These are phyloP conservation scores for Ageneiosus marmoratus DNA, from an alignment of 2,113 vertebrate genomes.

Conservation along the genomic window DNA sequence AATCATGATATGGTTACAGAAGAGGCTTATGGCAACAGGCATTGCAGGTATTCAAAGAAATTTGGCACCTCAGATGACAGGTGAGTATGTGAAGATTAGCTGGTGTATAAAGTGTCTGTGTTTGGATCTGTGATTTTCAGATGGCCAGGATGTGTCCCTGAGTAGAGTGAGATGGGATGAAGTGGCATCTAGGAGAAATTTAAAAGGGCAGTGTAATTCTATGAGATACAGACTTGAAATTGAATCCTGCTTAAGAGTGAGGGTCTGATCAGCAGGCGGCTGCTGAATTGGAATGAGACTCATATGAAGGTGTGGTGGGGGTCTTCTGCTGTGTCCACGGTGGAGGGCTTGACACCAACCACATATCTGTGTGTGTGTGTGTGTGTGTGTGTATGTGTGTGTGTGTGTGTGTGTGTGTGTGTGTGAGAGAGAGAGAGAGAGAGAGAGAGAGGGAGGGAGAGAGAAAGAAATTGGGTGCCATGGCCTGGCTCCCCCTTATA, in stretches of 20 bases:
- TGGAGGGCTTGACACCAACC: constrained; percentile 17
- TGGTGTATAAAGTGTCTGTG: constrained; percentile 40
- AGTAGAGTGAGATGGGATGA: constrained; percentile 20
- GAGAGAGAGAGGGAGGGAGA: constrained; percentile 31
- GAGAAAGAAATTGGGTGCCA: constrained; percentile 4
- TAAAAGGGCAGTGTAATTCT: constrained; percentile 59
- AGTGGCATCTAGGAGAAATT: constrained; percentile 41
- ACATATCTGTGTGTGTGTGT: background rate
- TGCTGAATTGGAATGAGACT: constrained; percentile 38
- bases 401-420: constrained; percentile 40
- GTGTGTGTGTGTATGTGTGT: background rate
- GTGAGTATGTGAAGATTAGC: constrained; percentile 29
- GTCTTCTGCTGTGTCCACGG: constrained; percentile 46
- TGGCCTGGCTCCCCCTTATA: constrained; percentile 59
- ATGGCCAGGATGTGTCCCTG: constrained; percentile 10
- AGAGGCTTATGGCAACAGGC: constrained; percentile 8
- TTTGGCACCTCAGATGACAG: constrained; percentile 29
- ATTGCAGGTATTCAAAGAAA: constrained; percentile 27
- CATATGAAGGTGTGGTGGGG: background rate
- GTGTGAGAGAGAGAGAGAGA: constrained; percentile 9
- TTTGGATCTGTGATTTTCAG: constrained; percentile 39
- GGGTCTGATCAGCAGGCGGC: constrained; percentile 55
- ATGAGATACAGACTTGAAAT: constrained; percentile 59
- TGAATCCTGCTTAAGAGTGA: constrained; percentile 48
- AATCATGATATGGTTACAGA: background rate